Conservation (phyloP, 2,113 vertebrate species). For the Seriola quinqueradiata region DNA sequence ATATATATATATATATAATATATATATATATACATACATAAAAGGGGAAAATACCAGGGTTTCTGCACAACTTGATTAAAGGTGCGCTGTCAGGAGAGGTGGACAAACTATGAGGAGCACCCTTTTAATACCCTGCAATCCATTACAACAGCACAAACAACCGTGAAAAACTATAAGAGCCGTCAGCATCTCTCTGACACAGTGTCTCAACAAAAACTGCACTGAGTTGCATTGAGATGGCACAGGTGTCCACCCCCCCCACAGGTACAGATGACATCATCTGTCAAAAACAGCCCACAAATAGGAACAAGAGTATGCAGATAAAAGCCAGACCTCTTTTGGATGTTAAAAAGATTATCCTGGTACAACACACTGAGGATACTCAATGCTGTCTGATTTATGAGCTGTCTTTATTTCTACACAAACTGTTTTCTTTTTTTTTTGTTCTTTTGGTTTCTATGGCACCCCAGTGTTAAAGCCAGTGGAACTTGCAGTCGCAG, state of each 20-base stretch:
- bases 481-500: slow-evolving; percentile 42
- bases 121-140: slow-evolving; percentile 26
- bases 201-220: not conserved
- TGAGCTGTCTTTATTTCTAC: slow-evolving; percentile 20
- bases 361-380: slow-evolving; percentile 7
- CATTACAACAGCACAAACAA: not conserved
- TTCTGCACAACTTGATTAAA: slow-evolving; percentile 39
- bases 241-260: slow-evolving; percentile 9
- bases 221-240: not conserved
- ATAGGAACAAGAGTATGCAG: not conserved
- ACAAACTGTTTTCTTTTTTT: slow-evolving; percentile 15
- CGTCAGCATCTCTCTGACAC: not conserved
- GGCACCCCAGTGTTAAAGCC: slow-evolving; percentile 41
- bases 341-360: slow-evolving; percentile 38
- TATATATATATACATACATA: too few species aligned
- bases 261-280: slow-evolving; percentile 17
- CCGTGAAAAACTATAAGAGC: not conserved
- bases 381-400: slow-evolving; percentile 36
- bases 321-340: slow-evolving; percentile 37
- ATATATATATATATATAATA: not conserved
- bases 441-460: slow-evolving; percentile 9
- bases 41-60: slow-evolving; percentile 26
- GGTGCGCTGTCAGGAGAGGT: slow-evolving; percentile 20
- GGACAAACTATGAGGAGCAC: slow-evolving; percentile 7
- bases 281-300: slow-evolving; percentile 27